These are phyloP conservation scores for Labeo catla DNA, from an alignment of 2,113 vertebrate genomes.

Conservation along the genomic window DNA sequence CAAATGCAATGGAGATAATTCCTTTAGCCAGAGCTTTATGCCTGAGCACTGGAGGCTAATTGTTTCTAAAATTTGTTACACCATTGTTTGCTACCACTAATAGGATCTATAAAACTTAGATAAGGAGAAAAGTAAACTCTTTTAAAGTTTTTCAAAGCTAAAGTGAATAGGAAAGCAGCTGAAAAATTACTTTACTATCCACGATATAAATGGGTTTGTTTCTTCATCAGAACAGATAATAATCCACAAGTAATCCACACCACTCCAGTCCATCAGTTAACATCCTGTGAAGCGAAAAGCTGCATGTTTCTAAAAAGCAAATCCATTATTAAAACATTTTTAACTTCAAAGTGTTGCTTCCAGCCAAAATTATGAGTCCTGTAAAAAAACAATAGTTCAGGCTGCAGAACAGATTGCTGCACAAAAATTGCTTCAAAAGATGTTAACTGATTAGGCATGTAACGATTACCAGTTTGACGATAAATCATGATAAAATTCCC, in stretches of 20 bases:
- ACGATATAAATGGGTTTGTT: too few relatives aligned
- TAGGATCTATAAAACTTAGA: not conserved
- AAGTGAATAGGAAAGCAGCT: not conserved
- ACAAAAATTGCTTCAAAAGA: too few relatives aligned
- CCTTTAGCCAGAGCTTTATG: conserved; percentile 5
- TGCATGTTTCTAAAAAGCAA: not conserved
- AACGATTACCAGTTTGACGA: too few relatives aligned
- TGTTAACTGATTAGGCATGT: not conserved
- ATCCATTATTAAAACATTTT: not conserved
- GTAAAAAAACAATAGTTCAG: too few relatives aligned
- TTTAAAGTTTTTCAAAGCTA: not conserved
- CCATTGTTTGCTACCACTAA: not conserved
- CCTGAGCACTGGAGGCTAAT: not conserved
- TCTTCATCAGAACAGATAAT: not conserved
- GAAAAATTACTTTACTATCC: too few relatives aligned
- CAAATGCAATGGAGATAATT: not conserved
- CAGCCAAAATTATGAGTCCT: not conserved
- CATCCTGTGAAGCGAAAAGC: not conserved
- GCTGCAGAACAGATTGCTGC: too few relatives aligned
- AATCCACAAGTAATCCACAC: not conserved
- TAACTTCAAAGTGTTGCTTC: not conserved
- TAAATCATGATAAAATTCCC: too few relatives aligned
- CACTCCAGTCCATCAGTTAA: not conserved
- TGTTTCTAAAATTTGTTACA: not conserved
- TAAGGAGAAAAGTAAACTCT: not conserved